Base-by-base conservation (phyloP, 2,113 vertebrate genomes). In the Phocoena phocoena region DNA sequence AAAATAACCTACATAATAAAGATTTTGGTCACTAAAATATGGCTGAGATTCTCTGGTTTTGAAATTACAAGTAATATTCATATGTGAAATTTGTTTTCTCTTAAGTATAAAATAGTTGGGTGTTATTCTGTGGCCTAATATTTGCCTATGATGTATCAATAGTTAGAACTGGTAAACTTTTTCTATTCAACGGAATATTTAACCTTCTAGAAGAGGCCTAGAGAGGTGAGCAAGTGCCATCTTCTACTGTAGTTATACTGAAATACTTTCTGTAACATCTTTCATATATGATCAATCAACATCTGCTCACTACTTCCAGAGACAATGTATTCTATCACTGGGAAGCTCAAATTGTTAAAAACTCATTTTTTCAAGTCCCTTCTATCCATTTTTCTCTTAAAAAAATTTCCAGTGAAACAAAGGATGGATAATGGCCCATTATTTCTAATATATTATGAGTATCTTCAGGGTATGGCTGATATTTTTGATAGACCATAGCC, bases 51-150 rank as follows among this genome's bases (percentile, higher is more conserved):
- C 77, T 77, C 81, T 77, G 47, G 33, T 71, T 90, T 96, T 97
- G 38, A 96, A 91, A 93, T 21, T 73, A 44, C 25, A 33, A 23
- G 7, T 55, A 65, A 55, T 79, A 41, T 62, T 93, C n/a, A 67
- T 12, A 85, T 71, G n/a, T 93, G 47, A 90, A 93, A 73, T 73
- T 82, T 90, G 13, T 18, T 36, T 67, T 91, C 47, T 47, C 31
- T 50, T 79, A 93, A 88, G 31, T 77, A 25, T 77, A 18, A 73
- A 85, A 28, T 68, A 77, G 28, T 73, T 26, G 3, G 77, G 12
- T 83, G 70, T 73, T 94, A 70, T 63, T 95, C 85, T 73, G 14
- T 86, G 77, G 31, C 47, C 47, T 89, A 76, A 84, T 76, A 90
- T 79, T 84, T 93, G 25, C 53, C 18, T 79, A 23, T 55, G 9